A percentile compares a stretch with the other conserved stretches of the same genome.
Evolutionary conservation across 2,113 vertebrate species (phyloP).

Genomic region (Aegotheles bennettii): DNA sequence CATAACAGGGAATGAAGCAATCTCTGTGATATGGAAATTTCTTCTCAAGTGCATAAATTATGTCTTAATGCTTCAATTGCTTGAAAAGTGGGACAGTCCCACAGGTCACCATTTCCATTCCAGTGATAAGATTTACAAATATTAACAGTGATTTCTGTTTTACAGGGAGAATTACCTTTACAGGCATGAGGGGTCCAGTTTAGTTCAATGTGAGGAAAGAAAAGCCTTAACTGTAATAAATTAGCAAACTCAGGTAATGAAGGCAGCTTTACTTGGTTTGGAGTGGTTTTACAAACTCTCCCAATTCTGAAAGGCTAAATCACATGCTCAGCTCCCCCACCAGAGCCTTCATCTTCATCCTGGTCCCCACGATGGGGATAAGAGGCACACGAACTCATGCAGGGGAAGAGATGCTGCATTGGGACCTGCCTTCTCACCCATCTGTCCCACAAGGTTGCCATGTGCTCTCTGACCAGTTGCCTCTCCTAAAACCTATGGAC

Average conservation of each 20-base stretch:
- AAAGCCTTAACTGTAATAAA: neutral
- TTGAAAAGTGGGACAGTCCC: constrained; percentile 63
- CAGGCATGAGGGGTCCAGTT: neutral
- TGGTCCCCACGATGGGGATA: fast-evolving
- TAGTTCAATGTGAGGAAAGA: neutral
- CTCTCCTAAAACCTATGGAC: neutral
- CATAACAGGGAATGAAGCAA: constrained; percentile 12
- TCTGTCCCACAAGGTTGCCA: neutral
- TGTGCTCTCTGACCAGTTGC: neutral
- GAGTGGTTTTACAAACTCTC: neutral
- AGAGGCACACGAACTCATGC: fast-evolving
- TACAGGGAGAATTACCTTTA: constrained; percentile 8
- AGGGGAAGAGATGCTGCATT: neutral
- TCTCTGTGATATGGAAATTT: constrained; percentile 67
- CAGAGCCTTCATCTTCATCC: neutral
- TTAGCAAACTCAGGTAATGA: neutral
- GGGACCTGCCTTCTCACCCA: fast-evolving
- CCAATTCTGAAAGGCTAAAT: neutral
- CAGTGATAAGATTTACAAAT: constrained; percentile 48
- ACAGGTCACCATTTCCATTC: constrained; percentile 51
- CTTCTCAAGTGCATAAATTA: constrained; percentile 59
- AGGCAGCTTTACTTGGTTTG: neutral
- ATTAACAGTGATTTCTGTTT: constrained; percentile 59
- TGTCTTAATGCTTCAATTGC: constrained; percentile 60
- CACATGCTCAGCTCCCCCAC: fast-evolving